Base-by-base conservation (phyloP, 2,888 invertebrate species). In the Cyclophora albipunctata region DNA sequence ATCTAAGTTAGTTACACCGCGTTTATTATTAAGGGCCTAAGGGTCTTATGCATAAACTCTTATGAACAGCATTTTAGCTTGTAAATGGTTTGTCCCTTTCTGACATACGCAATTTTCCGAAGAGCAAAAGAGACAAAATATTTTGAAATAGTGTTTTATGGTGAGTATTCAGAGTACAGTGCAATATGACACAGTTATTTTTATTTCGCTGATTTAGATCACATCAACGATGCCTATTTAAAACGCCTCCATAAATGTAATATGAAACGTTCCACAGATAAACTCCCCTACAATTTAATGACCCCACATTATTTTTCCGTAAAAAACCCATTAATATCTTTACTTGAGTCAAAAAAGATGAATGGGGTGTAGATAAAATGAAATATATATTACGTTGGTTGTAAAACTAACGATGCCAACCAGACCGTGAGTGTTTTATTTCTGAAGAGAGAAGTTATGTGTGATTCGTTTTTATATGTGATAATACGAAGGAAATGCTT, bases 381-480 rank as follows among this genome's bases (percentile, higher is more conserved):
- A 74, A 64, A 63, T 68, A 70, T 71, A 73, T 72, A 75, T 72
- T 69, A 67, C 59, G 62, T 60, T 5, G 37, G 37, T 63, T 64
- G 65, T 68, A 67, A 67, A 65, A 55, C 64, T 65, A 69, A 66
- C 63, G 64, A 64, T 59, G 66, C 67, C 64, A 60, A 60, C 59
- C 53, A 53, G 59, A 64, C 67, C 64, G 70, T 67, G 69, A 72
- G 71, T 74, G 67, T 72, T 75, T 73, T 72, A 74, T 73, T 58
- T 52, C 56, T 45, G 46, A 57, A 59, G 49, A 65, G 63, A 58
- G 62, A 64, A 65, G 62, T 60, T 67, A 64, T 66, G 63, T 63
- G 59, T 49, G 49, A 54, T 49, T 51, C 51, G 47, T 46, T 47
- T 47, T 51, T 20, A 20, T 43, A 20, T 20, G 20, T 20, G 20